Conservation (phyloP, 2,888 invertebrate species). For the Bombylius major region DNA sequence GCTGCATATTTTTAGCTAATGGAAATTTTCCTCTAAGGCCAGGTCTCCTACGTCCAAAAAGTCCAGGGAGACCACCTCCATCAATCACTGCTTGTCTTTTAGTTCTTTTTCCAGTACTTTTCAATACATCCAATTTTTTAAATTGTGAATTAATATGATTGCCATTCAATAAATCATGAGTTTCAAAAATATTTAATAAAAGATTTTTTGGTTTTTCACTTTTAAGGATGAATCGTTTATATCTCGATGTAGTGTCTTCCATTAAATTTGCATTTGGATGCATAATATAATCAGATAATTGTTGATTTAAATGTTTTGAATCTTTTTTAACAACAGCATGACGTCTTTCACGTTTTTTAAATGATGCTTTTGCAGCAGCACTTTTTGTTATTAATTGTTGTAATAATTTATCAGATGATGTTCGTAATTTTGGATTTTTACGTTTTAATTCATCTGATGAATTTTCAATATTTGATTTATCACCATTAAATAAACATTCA, state of each 20-base stretch:
- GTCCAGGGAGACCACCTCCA: neutral
- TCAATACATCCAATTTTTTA: neutral
- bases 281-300: neutral
- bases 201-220: neutral
- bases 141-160: neutral
- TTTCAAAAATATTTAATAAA: constrained; percentile 3
- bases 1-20: neutral
- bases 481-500: constrained; percentile 35
- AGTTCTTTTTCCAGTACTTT: neutral
- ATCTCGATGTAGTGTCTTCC: neutral
- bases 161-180: neutral
- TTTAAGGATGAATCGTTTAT: constrained; percentile 5
- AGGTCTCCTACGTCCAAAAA: neutral
- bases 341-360: neutral
- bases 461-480: neutral
- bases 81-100: neutral
- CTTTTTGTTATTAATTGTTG: constrained; percentile 11
- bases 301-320: constrained; percentile 3
- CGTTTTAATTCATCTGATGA: neutral
- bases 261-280: constrained; percentile 14
- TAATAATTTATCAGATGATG: constrained; percentile 11
- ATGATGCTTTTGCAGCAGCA: neutral
- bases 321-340: constrained; percentile 6
- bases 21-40: neutral
- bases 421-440: neutral